These are phyloP conservation scores for Diplosoma virens DNA, from an alignment of 23 tunicate species.

Conservation along the genomic window DNA sequence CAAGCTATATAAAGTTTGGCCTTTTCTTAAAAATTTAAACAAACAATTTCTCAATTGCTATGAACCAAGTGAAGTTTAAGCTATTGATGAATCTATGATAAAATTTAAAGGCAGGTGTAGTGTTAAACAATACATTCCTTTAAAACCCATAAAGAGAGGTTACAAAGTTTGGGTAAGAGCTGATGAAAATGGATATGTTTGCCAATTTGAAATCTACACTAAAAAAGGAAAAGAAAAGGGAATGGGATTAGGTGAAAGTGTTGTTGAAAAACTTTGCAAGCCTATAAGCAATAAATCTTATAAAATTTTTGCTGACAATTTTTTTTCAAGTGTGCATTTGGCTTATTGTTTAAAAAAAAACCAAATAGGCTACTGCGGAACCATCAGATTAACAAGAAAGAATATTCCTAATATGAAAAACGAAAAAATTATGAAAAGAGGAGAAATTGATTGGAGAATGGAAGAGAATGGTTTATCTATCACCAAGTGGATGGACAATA, in stretches of 20 bases:
- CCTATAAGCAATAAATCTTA: neutral
- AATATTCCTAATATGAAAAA: constrained; percentile 12
- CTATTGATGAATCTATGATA: no score
- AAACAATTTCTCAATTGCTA: no score
- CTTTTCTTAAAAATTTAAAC: no score
- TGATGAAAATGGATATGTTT: neutral
- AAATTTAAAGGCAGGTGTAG: constrained; percentile 15
- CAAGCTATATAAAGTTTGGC: no score
- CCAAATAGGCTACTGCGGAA: constrained; percentile 9
- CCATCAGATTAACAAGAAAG: constrained; percentile 2
- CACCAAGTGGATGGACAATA: constrained; percentile 26
- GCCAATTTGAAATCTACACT: constrained; percentile 3
- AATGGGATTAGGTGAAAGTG: constrained; percentile 12
- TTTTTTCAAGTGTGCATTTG: constrained; percentile 1
- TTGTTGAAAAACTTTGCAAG: neutral
- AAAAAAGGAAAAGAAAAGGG: constrained; percentile 1
- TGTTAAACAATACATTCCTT: constrained; percentile 11
- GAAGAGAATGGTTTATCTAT: constrained; percentile 1
- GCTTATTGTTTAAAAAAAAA: constrained; percentile 1
- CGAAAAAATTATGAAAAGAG: constrained; percentile 14
- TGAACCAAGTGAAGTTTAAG: no score
- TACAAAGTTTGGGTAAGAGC: constrained; percentile 24
- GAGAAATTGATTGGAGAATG: constrained; percentile 21
- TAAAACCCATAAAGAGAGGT: constrained; percentile 11
- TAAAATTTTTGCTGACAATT: constrained; percentile 19